phyloP scores from a whole-genome alignment of 2,113 vertebrate genomes.

The Neoarius graeffei region DNA sequence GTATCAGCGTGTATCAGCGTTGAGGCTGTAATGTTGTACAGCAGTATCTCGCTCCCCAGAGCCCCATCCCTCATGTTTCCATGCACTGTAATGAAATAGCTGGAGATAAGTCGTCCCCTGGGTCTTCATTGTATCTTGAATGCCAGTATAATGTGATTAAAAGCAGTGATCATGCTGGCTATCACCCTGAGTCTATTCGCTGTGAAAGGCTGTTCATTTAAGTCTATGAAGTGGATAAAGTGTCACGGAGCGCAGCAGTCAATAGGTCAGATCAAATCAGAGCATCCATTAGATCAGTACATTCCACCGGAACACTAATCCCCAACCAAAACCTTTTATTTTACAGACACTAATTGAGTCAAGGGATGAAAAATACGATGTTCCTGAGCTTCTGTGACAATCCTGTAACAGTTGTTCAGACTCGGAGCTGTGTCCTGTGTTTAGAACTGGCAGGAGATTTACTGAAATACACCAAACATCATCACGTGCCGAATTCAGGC shows the following conservation, averaged over 20 bases:
- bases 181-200: neutral
- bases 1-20: neutral
- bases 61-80: neutral
- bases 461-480: neutral
- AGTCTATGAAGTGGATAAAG: neutral
- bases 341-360: neutral
- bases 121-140: neutral
- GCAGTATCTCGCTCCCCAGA: neutral
- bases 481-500: neutral
- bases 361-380: neutral
- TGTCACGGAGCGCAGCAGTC: neutral
- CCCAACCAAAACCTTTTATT: neutral
- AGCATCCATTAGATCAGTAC: conserved; percentile 1
- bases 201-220: conserved; percentile 1
- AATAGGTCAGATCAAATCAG: neutral
- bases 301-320: neutral
- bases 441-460: neutral
- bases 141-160: neutral
- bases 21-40: neutral
- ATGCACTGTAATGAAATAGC: neutral
- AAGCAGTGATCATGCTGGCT: neutral
- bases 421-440: neutral
- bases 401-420: neutral
- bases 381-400: neutral
- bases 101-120: neutral